Conservation (phyloP, 2,113 vertebrate genomes). For the Rhinolophus sinicus region DNA sequence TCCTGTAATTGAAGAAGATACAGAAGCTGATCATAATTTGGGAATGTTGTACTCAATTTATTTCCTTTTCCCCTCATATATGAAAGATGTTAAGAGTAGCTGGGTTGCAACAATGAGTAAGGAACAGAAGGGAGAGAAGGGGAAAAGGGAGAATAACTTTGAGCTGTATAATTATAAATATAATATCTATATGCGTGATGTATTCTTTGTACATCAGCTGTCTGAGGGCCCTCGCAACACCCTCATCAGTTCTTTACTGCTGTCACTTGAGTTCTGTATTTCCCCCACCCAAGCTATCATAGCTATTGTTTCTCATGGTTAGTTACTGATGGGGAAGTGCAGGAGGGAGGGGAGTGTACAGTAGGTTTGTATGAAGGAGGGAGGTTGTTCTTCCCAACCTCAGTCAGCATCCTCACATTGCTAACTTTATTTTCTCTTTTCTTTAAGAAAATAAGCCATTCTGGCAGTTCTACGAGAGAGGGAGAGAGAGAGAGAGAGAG, state of each 20-base stretch:
- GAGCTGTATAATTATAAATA: not conserved
- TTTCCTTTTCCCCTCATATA: not conserved
- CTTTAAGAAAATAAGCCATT: not conserved
- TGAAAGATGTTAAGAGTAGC: not conserved
- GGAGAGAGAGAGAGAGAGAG: not conserved
- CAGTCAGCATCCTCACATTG: not conserved
- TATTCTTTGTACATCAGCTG: not conserved
- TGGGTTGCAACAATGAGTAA: not conserved
- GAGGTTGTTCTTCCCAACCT: not conserved
- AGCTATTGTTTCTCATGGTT: not conserved
- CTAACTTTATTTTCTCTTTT: not conserved
- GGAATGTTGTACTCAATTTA: slow-evolving; percentile 79
- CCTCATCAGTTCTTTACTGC: not conserved
- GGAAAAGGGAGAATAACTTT: not conserved
- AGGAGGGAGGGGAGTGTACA: not conserved
- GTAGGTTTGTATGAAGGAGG: not conserved
- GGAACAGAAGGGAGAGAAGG: not conserved
- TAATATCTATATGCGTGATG: not conserved
- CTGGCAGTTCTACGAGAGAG: not conserved
- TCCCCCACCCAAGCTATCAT: not conserved
- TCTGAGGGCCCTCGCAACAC: not conserved
- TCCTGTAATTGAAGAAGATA: slow-evolving; percentile 91
- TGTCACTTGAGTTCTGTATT: not conserved
- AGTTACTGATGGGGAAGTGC: not conserved
- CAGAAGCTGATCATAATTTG: slow-evolving; percentile 92